Evolutionary conservation across 2,888 invertebrate species (phyloP).

Genomic region (Orthonychiurus folsomi): DNA sequence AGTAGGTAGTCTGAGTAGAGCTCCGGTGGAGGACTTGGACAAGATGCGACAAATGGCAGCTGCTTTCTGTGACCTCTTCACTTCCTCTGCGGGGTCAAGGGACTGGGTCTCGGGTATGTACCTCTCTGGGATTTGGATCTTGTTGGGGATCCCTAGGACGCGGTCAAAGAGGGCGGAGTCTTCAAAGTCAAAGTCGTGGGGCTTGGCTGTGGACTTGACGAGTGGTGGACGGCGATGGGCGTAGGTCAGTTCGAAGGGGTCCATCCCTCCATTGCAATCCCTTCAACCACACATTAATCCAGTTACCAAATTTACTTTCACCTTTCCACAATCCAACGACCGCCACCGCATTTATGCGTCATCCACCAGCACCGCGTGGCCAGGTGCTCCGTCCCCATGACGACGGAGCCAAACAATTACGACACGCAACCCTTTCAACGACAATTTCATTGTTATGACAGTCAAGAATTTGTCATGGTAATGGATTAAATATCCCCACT

Average conservation of each 20-base stretch:
- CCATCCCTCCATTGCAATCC: slow-evolving; percentile 32
- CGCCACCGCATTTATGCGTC: no score
- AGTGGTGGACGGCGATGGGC: slow-evolving; percentile 27
- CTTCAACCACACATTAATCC: not conserved
- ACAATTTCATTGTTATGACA: no score
- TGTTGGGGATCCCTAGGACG: slow-evolving; percentile 37
- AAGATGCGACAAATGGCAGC: slow-evolving; percentile 37
- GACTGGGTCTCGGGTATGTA: slow-evolving; percentile 37
- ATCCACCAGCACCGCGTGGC: no score
- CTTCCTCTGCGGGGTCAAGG: slow-evolving; percentile 35
- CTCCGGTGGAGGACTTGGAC: slow-evolving; percentile 30
- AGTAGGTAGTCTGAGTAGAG: slow-evolving; percentile 1
- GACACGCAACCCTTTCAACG: no score
- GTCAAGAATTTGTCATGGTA: no score
- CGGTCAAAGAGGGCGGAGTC: slow-evolving; percentile 38
- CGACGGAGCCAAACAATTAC: no score
- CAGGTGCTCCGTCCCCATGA: no score
- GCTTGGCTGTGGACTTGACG: slow-evolving; percentile 27
- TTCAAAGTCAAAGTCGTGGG: slow-evolving; percentile 34
- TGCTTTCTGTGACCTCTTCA: slow-evolving; percentile 36
- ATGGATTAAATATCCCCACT: no score
- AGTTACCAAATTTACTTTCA: no score
- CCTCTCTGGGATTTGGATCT: slow-evolving; percentile 39
- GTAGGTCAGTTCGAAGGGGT: slow-evolving; percentile 33
- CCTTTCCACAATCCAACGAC: no score